Evolutionary conservation across 2,888 invertebrate genomes (phyloP), one percentile per base, ranked within the genome.

Genomic region (Entomobrya proxima): DNA sequence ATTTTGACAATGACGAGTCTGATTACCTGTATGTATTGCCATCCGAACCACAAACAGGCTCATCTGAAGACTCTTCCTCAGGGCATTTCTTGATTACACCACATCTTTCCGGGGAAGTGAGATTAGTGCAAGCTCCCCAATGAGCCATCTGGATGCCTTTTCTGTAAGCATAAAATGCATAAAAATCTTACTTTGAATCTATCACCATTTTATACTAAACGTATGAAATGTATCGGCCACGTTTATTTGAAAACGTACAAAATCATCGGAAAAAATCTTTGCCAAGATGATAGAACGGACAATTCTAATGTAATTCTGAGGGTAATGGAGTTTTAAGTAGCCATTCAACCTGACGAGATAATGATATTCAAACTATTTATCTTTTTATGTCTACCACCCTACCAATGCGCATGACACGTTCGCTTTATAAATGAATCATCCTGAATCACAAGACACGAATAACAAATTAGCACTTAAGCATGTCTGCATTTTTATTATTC

Each of bases 11-110:
- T 24, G 35, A 64, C 37, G 3, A 35, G 32, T 24, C 3, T 58
- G 91, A 92, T 93, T 92, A 95, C 94, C 94, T 95, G 92, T 97
- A 97, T 87, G 96, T 96, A 91, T 97, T 97, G 89, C 97, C 96
- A 91, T 97, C 97, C 44, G 96, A 96, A 11, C 96, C 97, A 91
- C 97, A 97, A 87, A 96, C 94, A n/a, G 96, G 96, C 90, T 95
- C 93, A 76, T 93, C 93, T 84, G 93, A 94, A 86, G 93, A 92
- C 76, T 94, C 93, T 77, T 94, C 92, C 88, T 93, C 92, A 88
- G 92, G 92, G 91, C 95, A 95, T 92, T 91, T 93, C 37, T 85
- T 82, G 13, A 18, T 5, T n/a, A 13, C 21, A 92, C 94, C 94
- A 92, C 96, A 95, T 67, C 94, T 93, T 88, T 95, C 93, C 84